Evolutionary conservation across 1,140 invertebrate species (phyloP).

Genomic region (Nephotettix cincticeps): DNA sequence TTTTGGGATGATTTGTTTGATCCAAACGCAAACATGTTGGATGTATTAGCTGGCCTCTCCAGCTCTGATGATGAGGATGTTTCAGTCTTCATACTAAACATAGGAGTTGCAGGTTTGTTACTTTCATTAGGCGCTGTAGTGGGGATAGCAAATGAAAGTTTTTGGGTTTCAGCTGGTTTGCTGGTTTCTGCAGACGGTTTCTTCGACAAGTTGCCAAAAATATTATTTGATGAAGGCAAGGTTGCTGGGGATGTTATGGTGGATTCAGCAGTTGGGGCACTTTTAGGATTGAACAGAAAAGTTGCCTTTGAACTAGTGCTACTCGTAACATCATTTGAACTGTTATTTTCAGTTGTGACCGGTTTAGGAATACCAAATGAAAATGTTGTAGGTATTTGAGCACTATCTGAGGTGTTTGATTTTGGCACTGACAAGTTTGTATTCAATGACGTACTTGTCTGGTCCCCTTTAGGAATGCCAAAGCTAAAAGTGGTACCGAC

Average conservation of each 20-base stretch:
- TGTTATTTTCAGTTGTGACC: constrained; percentile 10
- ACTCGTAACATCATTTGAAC: background rate
- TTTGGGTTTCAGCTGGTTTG: background rate
- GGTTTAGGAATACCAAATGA: constrained; percentile 46
- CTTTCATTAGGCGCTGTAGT: too few relatives aligned
- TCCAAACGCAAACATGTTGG: background rate
- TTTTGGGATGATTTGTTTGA: background rate
- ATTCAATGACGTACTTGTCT: background rate
- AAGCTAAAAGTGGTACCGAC: constrained; percentile 45
- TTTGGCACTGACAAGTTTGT: constrained; percentile 28
- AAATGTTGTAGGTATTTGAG: constrained; percentile 36
- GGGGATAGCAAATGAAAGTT: too few relatives aligned
- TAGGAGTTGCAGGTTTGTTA: too few relatives aligned
- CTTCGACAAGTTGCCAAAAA: background rate
- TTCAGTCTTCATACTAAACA: too few relatives aligned
- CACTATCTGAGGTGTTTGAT: background rate
- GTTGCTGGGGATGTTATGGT: background rate
- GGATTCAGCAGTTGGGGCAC: background rate
- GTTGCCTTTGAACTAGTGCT: background rate
- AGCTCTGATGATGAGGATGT: too few relatives aligned
- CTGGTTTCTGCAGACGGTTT: background rate
- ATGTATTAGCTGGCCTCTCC: too few relatives aligned
- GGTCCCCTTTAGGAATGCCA: constrained; percentile 47
- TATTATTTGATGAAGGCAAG: background rate
- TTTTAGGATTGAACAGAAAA: background rate